A percentile compares a stretch with the other conserved stretches of the same genome.
phyloP scores from a whole-genome alignment of 2,113 vertebrate genomes.

The Ifrita kowaldi region DNA sequence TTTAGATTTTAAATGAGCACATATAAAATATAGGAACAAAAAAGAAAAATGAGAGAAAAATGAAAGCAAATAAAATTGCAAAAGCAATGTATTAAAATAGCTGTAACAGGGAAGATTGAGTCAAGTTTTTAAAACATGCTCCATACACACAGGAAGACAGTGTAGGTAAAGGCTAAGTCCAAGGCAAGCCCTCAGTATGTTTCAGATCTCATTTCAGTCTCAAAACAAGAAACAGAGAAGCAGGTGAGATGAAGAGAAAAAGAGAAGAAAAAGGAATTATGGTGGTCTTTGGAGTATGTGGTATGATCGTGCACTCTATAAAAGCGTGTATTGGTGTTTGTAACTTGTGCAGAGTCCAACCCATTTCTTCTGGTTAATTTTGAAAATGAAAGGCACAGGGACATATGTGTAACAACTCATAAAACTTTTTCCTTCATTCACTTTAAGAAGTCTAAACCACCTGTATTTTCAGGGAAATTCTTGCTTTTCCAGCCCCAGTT shows the following conservation, averaged over 20 bases:
- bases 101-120: neutral
- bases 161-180: neutral
- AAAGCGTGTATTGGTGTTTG: neutral
- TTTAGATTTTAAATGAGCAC: neutral
- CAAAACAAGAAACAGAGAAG: neutral
- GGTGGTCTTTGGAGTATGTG: neutral
- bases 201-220: neutral
- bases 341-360: neutral
- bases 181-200: neutral
- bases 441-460: neutral
- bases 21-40: neutral
- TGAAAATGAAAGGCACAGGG: neutral
- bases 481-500: neutral
- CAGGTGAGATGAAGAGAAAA: neutral
- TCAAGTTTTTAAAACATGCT: neutral
- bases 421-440: neutral
- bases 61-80: neutral
- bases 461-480: neutral
- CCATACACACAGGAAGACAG: neutral
- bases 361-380: neutral
- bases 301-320: neutral
- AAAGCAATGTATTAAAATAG: neutral
- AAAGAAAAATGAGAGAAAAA: neutral
- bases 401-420: rapidly evolving
- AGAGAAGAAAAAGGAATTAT: neutral